Evolutionary conservation across 2,797 vertebrate genomes (phyloP), one percentile per base, ranked within the genome.

Genomic region (Alectoris magna): DNA sequence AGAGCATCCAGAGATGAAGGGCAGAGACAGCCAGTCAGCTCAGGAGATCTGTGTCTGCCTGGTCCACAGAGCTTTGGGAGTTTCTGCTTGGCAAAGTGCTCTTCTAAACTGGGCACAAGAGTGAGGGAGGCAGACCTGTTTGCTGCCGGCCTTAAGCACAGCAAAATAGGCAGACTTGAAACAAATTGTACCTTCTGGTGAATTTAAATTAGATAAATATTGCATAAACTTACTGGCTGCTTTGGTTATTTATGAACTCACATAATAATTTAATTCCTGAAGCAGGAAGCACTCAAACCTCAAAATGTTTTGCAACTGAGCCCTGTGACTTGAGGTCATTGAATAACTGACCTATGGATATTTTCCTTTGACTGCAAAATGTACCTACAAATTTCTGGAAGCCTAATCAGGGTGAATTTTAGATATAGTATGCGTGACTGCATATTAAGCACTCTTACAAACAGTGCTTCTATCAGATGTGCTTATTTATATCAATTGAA

Each of bases 121-220:
- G 1, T 4, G 11, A 80, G 38, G 10, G 43, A 83, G 24, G 29
- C 9, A 88, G 72, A 72, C 2, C 6, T 84, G 26, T 71, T 68
- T 90, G 27, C 53, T 84, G 4, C 72, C 6, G 29, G 58, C 19
- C 23, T 49, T 64, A 19, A 74, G 18, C 41, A 43, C 19, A 62
- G n/a, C 34, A 16, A 88, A 83, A 71, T 26, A 74, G 18, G 17
- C 36, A 64, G 48, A 58, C 49, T 91, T 79, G 22, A 46, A 90
- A 83, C 51, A 72, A 94, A 86, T 70, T 70, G 13, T 74, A 48
- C n/a, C 46, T 29, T 74, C n/a, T 78, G 48, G 44, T 72, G 31
- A 80, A 87, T 93, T 88, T 74, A 69, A 84, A 64, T 73, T 87
- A 87, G 38, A 73, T 82, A 73, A 90, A 88, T 88, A 80, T 75